Conservation (phyloP, 2,797 vertebrate species). For the Xenopus petersii region DNA sequence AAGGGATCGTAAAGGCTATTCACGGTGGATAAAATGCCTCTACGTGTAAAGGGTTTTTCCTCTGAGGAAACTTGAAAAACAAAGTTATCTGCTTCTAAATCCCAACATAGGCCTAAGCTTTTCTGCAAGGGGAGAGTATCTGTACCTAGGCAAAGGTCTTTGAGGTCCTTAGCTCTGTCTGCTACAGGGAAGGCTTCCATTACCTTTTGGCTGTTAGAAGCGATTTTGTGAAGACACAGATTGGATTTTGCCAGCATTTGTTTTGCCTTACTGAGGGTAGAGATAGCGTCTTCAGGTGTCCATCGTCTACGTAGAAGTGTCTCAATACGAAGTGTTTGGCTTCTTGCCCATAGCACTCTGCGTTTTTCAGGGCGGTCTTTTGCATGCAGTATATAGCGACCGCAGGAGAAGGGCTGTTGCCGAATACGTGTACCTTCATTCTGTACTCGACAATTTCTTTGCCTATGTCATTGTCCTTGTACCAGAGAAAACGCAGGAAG, state of each 20-base stretch:
- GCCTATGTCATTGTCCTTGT: conserved; percentile 29
- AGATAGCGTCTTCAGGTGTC: conserved; percentile 15
- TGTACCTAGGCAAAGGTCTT: not conserved
- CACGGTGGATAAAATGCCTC: not conserved
- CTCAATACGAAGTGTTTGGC: conserved; percentile 9
- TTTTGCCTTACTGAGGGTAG: conserved; percentile 12
- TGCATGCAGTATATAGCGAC: conserved; percentile 33
- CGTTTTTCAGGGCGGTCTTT: conserved; percentile 3
- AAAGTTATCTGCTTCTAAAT: not conserved
- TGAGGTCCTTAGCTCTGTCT: conserved; percentile 10
- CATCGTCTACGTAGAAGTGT: conserved; percentile 46
- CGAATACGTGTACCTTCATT: conserved; percentile 47
- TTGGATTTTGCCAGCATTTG: conserved; percentile 22
- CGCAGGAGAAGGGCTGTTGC: conserved; percentile 34
- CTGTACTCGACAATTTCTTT: conserved; percentile 32
- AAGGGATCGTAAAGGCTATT: not conserved
- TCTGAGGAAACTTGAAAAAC: not conserved
- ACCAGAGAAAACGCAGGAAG: conserved; percentile 36
- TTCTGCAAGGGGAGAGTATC: not conserved
- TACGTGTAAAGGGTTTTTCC: not conserved
- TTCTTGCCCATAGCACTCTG: conserved; percentile 9
- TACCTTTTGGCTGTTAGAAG: conserved; percentile 28
- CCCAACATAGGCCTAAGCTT: not conserved
- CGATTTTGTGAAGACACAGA: conserved; percentile 32
- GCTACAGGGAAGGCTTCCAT: conserved; percentile 34